Conservation (phyloP, 2,113 vertebrate genomes). For the Gavialis gangeticus region DNA sequence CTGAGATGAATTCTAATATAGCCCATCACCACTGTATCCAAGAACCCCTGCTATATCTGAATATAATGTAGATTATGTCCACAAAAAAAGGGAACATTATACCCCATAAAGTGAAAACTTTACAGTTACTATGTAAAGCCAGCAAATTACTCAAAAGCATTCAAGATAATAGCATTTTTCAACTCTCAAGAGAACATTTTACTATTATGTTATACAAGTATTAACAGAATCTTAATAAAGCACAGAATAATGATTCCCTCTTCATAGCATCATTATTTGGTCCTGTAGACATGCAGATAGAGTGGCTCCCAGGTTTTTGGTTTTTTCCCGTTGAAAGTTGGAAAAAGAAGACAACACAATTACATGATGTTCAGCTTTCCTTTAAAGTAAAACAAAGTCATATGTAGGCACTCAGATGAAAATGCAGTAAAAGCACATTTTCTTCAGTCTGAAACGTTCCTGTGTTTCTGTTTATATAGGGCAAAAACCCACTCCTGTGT, state of each 20-base stretch:
- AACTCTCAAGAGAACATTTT: neutral
- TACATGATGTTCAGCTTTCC: neutral
- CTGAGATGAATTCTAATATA: neutral
- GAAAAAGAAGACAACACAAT: neutral
- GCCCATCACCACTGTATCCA: neutral
- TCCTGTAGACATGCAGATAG: neutral
- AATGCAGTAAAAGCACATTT: neutral
- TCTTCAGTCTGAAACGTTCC: neutral
- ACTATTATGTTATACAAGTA: rapidly evolving
- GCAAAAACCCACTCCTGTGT: neutral
- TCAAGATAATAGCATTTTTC: rapidly evolving
- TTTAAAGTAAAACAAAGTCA: neutral
- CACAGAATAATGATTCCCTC: neutral
- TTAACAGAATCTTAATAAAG: neutral
- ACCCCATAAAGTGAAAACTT: neutral
- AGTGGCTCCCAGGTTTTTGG: too few relatives aligned
- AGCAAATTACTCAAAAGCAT: neutral
- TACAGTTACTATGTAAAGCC: neutral
- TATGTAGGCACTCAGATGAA: neutral
- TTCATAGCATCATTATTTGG: neutral
- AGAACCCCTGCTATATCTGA: rapidly evolving
- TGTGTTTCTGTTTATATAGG: neutral
- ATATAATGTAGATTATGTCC: rapidly evolving
- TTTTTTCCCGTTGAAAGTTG: rapidly evolving
- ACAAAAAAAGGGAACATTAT: neutral